phyloP scores from a whole-genome alignment of 2,797 vertebrate species.

The Squalus acanthias region DNA sequence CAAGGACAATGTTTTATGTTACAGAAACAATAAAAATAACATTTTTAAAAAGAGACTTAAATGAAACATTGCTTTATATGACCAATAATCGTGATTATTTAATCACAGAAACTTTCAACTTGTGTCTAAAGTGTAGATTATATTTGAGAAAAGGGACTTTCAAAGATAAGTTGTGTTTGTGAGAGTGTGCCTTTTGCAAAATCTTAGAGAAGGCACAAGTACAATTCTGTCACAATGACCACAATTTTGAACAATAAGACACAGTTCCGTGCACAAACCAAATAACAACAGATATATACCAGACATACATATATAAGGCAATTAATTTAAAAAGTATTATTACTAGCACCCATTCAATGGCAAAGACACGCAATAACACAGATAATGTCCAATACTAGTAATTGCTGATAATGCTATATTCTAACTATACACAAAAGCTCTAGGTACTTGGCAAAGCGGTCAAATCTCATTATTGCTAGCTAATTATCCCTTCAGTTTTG shows the following conservation, averaged over 20 bases:
- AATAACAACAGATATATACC: constrained; percentile 27
- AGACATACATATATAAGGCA: constrained; percentile 37
- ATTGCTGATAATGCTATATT: background rate
- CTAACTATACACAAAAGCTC: constrained; percentile 31
- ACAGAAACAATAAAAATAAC: constrained; percentile 27
- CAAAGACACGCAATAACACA: constrained; percentile 35
- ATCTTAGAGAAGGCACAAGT: constrained; percentile 22
- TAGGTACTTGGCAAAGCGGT: constrained; percentile 29
- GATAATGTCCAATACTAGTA: constrained; percentile 25
- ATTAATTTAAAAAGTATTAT: constrained; percentile 38
- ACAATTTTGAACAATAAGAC: constrained; percentile 35
- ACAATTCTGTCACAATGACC: constrained; percentile 31
- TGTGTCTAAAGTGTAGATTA: background rate
- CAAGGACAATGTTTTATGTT: constrained; percentile 12
- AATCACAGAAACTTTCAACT: constrained; percentile 34
- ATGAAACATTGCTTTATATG: constrained; percentile 33
- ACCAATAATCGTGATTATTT: constrained; percentile 32
- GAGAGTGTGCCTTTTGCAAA: constrained; percentile 29
- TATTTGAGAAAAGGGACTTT: constrained; percentile 23
- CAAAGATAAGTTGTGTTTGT: constrained; percentile 21
- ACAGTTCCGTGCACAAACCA: constrained; percentile 31
- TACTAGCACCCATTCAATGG: constrained; percentile 37
- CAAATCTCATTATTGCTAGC: constrained; percentile 16
- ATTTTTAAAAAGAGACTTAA: constrained; percentile 30
- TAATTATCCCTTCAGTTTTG: background rate